phyloP scores from a whole-genome alignment of 2,797 vertebrate genomes.

The Chiroxiphia lanceolata region DNA sequence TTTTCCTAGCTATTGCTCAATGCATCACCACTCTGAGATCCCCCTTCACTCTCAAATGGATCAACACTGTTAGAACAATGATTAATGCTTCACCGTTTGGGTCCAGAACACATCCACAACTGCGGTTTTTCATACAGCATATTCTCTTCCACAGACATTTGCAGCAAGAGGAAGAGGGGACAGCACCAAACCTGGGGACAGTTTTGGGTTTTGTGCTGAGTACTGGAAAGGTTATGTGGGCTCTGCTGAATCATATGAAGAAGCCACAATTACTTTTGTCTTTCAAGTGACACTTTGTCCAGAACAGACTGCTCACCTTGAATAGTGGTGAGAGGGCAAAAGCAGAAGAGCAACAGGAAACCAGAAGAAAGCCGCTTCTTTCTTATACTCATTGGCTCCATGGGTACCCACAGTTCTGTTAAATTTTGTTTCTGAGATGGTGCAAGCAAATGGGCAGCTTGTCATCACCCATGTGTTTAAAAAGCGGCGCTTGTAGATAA shows the following conservation, averaged over 20 bases:
- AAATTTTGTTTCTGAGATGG: neutral
- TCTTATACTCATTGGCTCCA: neutral
- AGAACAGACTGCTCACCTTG: neutral
- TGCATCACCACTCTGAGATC: neutral
- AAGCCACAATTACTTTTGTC: neutral
- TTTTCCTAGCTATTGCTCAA: neutral
- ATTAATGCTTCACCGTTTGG: neutral
- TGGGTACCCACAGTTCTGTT: neutral
- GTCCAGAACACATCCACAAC: neutral
- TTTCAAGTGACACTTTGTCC: neutral
- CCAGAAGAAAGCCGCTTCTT: neutral
- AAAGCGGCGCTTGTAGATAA: neutral
- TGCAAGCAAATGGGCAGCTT: neutral
- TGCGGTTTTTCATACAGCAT: neutral
- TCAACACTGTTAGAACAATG: neutral
- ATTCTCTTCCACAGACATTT: neutral
- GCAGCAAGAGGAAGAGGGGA: neutral
- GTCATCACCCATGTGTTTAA: neutral
- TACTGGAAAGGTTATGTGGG: neutral
- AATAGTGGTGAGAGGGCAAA: neutral
- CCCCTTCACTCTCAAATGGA: neutral
- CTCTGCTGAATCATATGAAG: neutral
- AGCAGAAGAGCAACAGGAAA: neutral
- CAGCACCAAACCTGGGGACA: neutral
- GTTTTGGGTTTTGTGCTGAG: neutral